Evolutionary conservation across 2,888 invertebrate species (phyloP).

Genomic region (Cosmopolites sordidus): DNA sequence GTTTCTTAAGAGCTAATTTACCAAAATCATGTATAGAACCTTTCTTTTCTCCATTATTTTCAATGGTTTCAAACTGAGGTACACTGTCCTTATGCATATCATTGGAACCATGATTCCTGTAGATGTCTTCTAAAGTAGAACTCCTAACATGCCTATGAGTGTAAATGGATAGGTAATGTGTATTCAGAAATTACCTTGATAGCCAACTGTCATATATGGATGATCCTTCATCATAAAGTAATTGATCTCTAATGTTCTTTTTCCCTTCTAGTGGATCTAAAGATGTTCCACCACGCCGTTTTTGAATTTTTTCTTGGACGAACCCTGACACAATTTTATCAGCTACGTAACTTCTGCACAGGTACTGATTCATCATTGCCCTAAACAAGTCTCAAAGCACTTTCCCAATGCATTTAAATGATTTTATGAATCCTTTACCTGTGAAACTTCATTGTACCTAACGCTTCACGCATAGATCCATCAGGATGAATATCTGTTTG

Average conservation of each 20-base stretch:
- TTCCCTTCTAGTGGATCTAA: constrained; percentile 25
- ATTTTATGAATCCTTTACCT: constrained; percentile 54
- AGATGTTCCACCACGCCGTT: constrained; percentile 30
- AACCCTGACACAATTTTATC: constrained; percentile 66
- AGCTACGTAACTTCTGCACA: constrained; percentile 64
- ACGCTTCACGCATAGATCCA: constrained; percentile 61
- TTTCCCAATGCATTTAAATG: no score
- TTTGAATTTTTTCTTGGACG: constrained; percentile 29
- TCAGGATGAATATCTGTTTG: constrained; percentile 35
- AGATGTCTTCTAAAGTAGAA: constrained; percentile 66
- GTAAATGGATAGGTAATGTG: no score
- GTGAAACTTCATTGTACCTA: constrained; percentile 64
- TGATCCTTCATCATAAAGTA: constrained; percentile 61
- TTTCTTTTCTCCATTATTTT: constrained; percentile 42
- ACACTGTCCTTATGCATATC: constrained; percentile 38
- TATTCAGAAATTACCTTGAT: neutral
- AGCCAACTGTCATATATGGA: constrained; percentile 71
- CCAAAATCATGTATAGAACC: no score
- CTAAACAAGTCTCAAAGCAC: constrained; percentile 43
- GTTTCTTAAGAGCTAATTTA: no score
- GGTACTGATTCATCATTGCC: constrained; percentile 73
- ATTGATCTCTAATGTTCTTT: no score
- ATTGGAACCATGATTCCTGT: constrained; percentile 55
- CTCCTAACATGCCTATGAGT: no score
- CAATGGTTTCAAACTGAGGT: constrained; percentile 36